Evolutionary conservation across 2,797 vertebrate genomes (phyloP), one percentile per base, ranked within the genome.

Genomic region (Clarias pachynema): DNA sequence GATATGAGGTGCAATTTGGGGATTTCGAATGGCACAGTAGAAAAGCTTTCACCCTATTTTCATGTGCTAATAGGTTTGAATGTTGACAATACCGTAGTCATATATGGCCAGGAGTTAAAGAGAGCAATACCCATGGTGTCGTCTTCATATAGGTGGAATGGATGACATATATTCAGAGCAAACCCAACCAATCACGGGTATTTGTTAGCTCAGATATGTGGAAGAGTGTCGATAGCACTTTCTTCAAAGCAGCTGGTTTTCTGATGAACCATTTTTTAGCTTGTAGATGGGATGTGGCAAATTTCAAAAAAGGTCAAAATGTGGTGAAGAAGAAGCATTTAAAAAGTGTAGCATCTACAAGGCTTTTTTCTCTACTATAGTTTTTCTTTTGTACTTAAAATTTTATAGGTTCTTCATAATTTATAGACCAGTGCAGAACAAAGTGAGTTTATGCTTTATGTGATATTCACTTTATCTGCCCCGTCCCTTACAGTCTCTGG

Each of bases 391-490:
- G 16, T 20, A 20, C 16, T 59, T 62, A 24, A 66, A 62, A n/a
- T 24, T 62, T 63, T 53, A 53, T 53, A 49, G 26, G 31, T 37
- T 60, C 57, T 10, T 37, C 22, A 60, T 60, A 60, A 60, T 3
- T 57, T 37, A 37, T 8, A 60, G 20, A 15, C 10, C 31, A 53
- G 70, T 49, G 40, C 31, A 9, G 49, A 8, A 53, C 26, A 57
- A 26, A 78, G 1, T 40, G 34, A 79, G 12, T 14, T 62, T 73
- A 20, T 31, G 85, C 83, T 85, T 79, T 74, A 72, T 22, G 77
- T 59, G 29, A 18, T 29, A 53, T 34, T 77, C 53, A 34, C 34
- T 40, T 62, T 14, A n/a, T 37, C 29, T 6, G 22, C 75, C 56
- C 34, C 15, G 12, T 29, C 57, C 22, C 59, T 49, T 8, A 26